phyloP scores from a whole-genome alignment of 2,113 vertebrate genomes.

The Nerophis lumbriciformis region DNA sequence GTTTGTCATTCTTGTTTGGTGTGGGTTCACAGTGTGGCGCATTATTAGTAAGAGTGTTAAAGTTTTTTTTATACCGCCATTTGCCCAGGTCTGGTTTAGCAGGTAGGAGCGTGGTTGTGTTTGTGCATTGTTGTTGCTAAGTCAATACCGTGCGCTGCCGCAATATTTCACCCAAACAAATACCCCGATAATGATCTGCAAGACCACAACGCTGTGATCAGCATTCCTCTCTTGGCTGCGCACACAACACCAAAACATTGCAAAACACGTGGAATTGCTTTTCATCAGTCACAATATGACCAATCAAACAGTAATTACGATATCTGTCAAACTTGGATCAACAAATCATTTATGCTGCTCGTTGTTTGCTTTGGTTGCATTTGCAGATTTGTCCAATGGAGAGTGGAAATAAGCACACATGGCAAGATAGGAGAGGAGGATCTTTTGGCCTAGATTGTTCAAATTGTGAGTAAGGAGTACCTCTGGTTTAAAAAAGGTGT shows the following conservation, averaged over 20 bases:
- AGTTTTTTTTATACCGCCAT: no score
- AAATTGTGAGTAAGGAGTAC: no score
- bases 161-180: slow-evolving; percentile 44
- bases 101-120: slow-evolving; percentile 10
- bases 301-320: slow-evolving; percentile 66
- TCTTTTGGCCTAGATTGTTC: no score
- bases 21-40: no score
- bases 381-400: slow-evolving; percentile 6
- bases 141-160: slow-evolving; percentile 26
- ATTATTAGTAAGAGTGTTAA: no score
- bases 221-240: slow-evolving; percentile 20
- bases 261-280: slow-evolving; percentile 25
- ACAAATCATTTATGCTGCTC: slow-evolving; percentile 54
- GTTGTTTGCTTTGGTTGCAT: slow-evolving; percentile 17
- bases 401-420: no score
- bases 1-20: no score
- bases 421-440: no score
- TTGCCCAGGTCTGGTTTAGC: slow-evolving; percentile 7
- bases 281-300: slow-evolving; percentile 54
- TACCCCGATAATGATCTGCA: slow-evolving; percentile 40
- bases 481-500: no score
- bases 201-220: slow-evolving; percentile 39
- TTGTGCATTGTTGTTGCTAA: slow-evolving; percentile 30
- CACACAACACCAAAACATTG: slow-evolving; percentile 24
- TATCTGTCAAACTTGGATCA: slow-evolving; percentile 50